Evolutionary conservation across 2,797 vertebrate species (phyloP), one percentile per base, ranked within the genome.

Genomic region (Urosaurus nigricauda): DNA sequence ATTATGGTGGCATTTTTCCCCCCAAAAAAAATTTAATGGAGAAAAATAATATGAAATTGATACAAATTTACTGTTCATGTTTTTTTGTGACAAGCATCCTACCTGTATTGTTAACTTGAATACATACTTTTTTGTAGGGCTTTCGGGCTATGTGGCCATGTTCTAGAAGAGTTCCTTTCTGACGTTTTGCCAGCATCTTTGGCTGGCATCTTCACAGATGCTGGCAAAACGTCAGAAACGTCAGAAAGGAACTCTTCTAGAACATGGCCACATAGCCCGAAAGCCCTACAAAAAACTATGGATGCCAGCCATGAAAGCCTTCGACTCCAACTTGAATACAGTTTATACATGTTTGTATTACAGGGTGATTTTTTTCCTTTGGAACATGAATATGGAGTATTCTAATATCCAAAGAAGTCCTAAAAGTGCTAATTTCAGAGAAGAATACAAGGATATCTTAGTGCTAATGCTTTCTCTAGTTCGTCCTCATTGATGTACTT

Each of bases 31-130:
- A 40, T 24, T 24, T 56, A n/a, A 2, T 21, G 29, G 13, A 43
- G 9, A 58, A 82, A 73, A 73, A 60, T 82, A 47, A 19, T 17
- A 53, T 68, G 58, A 88, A 84, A 88, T 70, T 40, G 11, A 56
- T 56, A 68, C 19, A 73, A 26, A n/a, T 81, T 32, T 71, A n/a
- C 13, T 71, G 29, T 40, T 56, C 12, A 13, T 71, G 3, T 3
- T 73, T 51, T n/a, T 24, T 78, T 58, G 6, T 78, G 73, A 63
- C 40, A 71, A 77, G 32, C 3, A n/a, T 84, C n/a, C n/a, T n/a
- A n/a, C n/a, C n/a, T n/a, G n/a, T n/a, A n/a, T n/a, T n/a, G n/a
- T n/a, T 63, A 26, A 32, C 26, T 84, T 68, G 35, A 8, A 75
- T 63, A 47, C 35, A 79, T 12, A 14, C 9, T 51, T 51, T 9